A percentile compares a stretch with the other conserved stretches of the same genome.
phyloP scores from a whole-genome alignment of 2,113 vertebrate species.

The Chlamydotis undulata region DNA sequence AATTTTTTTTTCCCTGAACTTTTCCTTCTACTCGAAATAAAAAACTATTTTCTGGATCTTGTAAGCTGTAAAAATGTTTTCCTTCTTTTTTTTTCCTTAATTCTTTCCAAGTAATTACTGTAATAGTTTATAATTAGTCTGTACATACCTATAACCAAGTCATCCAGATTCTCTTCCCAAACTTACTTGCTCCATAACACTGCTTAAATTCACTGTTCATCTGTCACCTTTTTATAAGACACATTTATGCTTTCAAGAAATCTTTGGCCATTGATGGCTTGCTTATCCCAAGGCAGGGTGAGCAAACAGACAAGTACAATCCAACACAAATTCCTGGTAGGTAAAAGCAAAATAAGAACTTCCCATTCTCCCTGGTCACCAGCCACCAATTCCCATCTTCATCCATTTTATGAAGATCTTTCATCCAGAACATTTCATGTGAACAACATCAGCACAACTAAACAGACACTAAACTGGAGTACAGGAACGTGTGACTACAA shows the following conservation, averaged over 20 bases:
- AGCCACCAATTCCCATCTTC: background rate
- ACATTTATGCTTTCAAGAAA: background rate
- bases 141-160: background rate
- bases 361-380: background rate
- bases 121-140: background rate
- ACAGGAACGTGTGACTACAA: background rate
- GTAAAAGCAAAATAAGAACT: background rate
- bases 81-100: background rate
- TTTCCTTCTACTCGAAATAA: background rate
- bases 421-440: background rate
- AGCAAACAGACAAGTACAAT: background rate
- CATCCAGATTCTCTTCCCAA: background rate
- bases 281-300: background rate
- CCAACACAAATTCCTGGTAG: background rate
- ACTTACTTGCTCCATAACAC: background rate
- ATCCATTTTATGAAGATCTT: background rate
- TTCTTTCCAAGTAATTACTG: background rate
- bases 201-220: background rate
- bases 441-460: background rate
- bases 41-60: background rate
- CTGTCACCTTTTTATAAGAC: background rate
- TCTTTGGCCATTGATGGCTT: background rate
- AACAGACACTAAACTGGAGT: background rate
- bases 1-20: background rate
- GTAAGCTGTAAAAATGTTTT: background rate